Evolutionary conservation across 2,797 vertebrate species (phyloP), one percentile per base, ranked within the genome.

Genomic region (Microtus agrestis): DNA sequence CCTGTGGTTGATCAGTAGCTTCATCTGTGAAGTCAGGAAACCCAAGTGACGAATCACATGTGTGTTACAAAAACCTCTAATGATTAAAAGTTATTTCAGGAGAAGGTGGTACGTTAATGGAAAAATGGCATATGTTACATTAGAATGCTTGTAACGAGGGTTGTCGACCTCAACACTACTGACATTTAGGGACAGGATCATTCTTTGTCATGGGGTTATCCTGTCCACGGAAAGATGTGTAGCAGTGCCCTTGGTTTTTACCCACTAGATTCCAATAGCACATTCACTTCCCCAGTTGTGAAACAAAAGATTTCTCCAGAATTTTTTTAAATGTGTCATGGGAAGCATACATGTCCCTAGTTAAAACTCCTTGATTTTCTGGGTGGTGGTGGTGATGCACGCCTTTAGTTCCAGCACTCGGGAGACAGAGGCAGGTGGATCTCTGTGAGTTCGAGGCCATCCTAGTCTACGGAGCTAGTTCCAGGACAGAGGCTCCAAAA

Each of bases 1-100:
- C 94, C 96, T 95, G 88, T 97, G 95, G 78, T 94, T 91, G 91
- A 96, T 95, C 87, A 93, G 93, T 86, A 93, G 95, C 67, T 97
- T 96, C 80, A 85, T 96, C 77, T 95, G 86, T 85, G 91, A 95
- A 97, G 87, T 95, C 48, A 84, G 97, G 89, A 96, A 91, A 95
- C n/a, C 93, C 73, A 31, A 86, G 31, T 78, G 87, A 81, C 91
- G 85, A 91, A 91, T 89, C 91, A 91, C 89, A 93, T 61, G 92
- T 79, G 34, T 89, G 80, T 90, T 79, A 94, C 59, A 59, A 87
- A 97, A 96, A 78, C 78, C 40, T 93, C 71, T 25, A 94, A 51
- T 91, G 80, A 81, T 91, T 91, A 93, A 63, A 95, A 91, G 80
- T 87, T 96, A 95, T 92, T 98, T 95, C 40, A 77, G 81, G 81